Percentiles rank a stretch among this genome's conserved stretches.
Evolutionary conservation across 2,113 vertebrate genomes (phyloP).

Genomic region (Oncorhynchus masou): DNA sequence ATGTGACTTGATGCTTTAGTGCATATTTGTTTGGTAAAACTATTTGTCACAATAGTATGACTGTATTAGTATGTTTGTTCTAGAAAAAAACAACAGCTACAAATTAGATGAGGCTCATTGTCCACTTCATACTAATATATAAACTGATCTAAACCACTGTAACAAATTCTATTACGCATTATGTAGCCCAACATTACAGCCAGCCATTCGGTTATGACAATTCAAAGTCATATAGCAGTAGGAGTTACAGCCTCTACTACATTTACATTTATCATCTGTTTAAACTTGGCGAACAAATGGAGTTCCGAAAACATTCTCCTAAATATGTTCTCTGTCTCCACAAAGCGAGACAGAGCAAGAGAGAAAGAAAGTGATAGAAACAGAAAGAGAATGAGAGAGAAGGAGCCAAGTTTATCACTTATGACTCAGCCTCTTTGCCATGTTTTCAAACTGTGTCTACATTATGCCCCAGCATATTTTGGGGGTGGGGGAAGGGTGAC

Average conservation of each 20-base stretch:
- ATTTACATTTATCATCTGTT: neutral
- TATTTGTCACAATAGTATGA: neutral
- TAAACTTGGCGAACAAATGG: neutral
- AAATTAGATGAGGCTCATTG: neutral
- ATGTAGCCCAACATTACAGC: neutral
- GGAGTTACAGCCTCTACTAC: neutral
- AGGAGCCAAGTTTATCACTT: conserved; percentile 56
- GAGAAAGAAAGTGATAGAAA: conserved; percentile 38
- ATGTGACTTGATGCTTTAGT: neutral
- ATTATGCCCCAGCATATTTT: conserved; percentile 48
- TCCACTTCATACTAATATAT: neutral
- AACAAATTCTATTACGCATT: neutral
- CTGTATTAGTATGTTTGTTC: neutral
- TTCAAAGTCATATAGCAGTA: neutral
- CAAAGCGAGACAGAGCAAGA: neutral
- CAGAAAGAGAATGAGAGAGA: conserved; percentile 18
- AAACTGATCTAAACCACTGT: neutral
- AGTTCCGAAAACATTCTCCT: neutral
- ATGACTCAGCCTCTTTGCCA: conserved; percentile 59
- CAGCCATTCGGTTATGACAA: neutral
- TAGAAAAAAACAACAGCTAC: too few species aligned
- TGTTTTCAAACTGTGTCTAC: conserved; percentile 47
- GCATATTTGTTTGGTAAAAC: neutral
- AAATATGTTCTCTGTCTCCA: neutral
- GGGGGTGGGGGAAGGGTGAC: conserved; percentile 6